These are phyloP conservation scores for Scalopus aquaticus DNA, from an alignment of 2,113 vertebrate species.

Conservation along the genomic window DNA sequence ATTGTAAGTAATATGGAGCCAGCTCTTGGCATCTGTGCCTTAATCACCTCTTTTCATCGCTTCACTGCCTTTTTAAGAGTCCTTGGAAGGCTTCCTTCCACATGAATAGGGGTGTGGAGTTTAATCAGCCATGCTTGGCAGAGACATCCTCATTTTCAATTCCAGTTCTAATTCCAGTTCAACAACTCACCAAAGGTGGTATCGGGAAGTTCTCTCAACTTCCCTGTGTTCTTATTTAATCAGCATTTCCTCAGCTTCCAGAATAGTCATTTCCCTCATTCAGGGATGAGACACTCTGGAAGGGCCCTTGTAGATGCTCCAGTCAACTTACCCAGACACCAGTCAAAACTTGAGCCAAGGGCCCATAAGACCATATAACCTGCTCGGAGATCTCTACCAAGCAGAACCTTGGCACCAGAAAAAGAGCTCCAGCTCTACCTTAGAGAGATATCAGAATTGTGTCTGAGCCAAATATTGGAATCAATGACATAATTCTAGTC, in stretches of 20 bases:
- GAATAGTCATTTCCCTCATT: background rate
- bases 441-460: background rate
- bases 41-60: conserved; percentile 50
- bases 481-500: background rate
- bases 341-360: background rate
- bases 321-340: background rate
- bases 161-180: conserved; percentile 74
- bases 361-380: background rate
- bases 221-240: conserved; percentile 38
- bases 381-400: background rate
- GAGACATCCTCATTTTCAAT: conserved; percentile 63
- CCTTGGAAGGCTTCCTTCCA: conserved; percentile 53
- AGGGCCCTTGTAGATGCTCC: background rate
- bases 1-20: conserved; percentile 64
- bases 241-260: background rate
- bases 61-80: conserved; percentile 50
- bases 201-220: conserved; percentile 31
- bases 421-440: too few species aligned
- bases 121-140: conserved; percentile 39
- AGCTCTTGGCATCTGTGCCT: conserved; percentile 71
- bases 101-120: conserved; percentile 57
- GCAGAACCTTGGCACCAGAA: background rate
- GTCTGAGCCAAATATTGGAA: background rate
- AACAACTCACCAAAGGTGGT: conserved; percentile 44
- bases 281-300: background rate